Conservation (phyloP, 1,140 invertebrate species). For the Drosophila suzukii region DNA sequence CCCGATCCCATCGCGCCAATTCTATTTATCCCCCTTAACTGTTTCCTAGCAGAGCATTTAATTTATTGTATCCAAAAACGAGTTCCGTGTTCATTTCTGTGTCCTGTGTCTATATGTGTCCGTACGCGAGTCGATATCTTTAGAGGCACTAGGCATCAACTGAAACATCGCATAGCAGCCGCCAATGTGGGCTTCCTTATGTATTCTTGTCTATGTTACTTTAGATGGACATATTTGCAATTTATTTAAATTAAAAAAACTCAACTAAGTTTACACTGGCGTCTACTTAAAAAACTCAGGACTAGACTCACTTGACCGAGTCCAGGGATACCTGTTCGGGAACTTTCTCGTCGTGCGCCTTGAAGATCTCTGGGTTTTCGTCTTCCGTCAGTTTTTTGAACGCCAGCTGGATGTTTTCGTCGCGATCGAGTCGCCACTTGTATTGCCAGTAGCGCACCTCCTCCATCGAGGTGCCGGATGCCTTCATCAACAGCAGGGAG, state of each 20-base stretch:
- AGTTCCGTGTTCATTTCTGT: conserved; percentile 41
- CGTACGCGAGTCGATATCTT: conserved; percentile 24
- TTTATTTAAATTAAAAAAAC: conserved; percentile 77
- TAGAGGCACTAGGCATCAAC: conserved; percentile 57
- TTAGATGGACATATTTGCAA: conserved; percentile 74
- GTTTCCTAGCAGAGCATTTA: conserved; percentile 67
- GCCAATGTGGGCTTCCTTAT: conserved; percentile 69
- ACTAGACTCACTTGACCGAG: conserved; percentile 52
- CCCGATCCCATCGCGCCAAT: conserved; percentile 41
- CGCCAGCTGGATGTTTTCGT: conserved; percentile 71
- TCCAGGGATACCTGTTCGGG: conserved; percentile 63
- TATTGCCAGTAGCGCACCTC: conserved; percentile 86
- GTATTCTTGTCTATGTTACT: conserved; percentile 54
- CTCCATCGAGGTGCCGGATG: conserved; percentile 86
- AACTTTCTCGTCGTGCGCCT: conserved; percentile 60
- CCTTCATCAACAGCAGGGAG: conserved; percentile 84
- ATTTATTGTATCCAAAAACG: conserved; percentile 55
- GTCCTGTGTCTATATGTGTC: conserved; percentile 42
- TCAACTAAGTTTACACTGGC: conserved; percentile 25
- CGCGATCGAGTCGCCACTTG: conserved; percentile 83
- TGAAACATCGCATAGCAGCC: conserved; percentile 66
- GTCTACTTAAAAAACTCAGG: not conserved
- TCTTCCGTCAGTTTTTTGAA: conserved; percentile 60
- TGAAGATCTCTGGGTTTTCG: conserved; percentile 56
- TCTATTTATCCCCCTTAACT: conserved; percentile 20